Conservation (phyloP, 2,113 vertebrate species). For the Pollachius pollachius region DNA sequence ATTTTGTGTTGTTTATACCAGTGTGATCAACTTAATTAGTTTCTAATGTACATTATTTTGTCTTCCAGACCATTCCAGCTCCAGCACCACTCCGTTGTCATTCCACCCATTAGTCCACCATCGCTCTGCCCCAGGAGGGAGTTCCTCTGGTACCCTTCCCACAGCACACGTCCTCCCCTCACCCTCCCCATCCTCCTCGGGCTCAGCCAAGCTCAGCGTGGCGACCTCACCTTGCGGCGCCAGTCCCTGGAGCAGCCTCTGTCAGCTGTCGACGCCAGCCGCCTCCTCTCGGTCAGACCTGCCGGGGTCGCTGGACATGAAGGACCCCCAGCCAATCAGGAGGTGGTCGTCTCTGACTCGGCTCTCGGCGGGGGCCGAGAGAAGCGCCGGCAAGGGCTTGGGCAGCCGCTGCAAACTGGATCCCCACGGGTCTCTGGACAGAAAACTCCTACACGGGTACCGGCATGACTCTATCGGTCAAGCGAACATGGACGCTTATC, state of each 20-base stretch:
- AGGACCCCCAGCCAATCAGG: slow-evolving; percentile 81
- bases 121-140: slow-evolving; percentile 71
- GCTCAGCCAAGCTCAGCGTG: slow-evolving; percentile 63
- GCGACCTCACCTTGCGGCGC: slow-evolving; percentile 32
- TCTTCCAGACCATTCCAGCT: slow-evolving; percentile 86
- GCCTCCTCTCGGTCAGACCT: slow-evolving; percentile 51
- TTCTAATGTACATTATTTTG: slow-evolving; percentile 28
- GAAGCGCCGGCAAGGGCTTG: slow-evolving; percentile 38
- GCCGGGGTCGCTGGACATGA: slow-evolving; percentile 79
- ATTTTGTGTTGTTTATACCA: background rate
- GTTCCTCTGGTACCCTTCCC: slow-evolving; percentile 59
- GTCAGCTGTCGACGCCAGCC: slow-evolving; percentile 51
- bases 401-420: slow-evolving; percentile 45
- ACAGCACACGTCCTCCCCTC: slow-evolving; percentile 86
- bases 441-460: slow-evolving; percentile 64
- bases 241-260: slow-evolving; percentile 68
- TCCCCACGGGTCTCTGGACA: slow-evolving; percentile 70
- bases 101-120: slow-evolving; percentile 17
- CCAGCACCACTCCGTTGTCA: slow-evolving; percentile 80
- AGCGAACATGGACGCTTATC: slow-evolving; percentile 72
- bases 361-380: slow-evolving; percentile 60
- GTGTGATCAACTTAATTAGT: background rate
- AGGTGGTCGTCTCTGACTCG: slow-evolving; percentile 84
- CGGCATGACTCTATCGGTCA: slow-evolving; percentile 70
- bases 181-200: slow-evolving; percentile 58